Conservation (phyloP, 2,113 vertebrate species). For the Syngnathus scovelli region DNA sequence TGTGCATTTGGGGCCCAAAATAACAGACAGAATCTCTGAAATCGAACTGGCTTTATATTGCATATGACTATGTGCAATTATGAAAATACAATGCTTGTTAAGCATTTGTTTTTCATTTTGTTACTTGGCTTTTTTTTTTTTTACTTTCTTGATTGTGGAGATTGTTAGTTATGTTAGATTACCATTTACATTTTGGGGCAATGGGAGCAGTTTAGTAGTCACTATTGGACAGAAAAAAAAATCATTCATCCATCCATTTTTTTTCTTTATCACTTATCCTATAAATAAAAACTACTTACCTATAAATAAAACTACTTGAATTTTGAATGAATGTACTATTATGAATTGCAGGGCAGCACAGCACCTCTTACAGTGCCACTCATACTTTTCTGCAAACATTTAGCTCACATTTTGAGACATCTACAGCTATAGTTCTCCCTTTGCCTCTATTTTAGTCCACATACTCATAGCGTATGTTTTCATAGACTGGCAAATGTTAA, state of each 20-base stretch:
- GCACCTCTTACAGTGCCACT: slow-evolving; percentile 37
- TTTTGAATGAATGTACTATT: slow-evolving; percentile 55
- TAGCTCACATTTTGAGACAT: neutral
- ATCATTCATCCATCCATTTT: neutral
- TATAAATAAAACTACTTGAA: slow-evolving; percentile 25
- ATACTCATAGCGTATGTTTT: slow-evolving; percentile 27
- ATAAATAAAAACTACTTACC: neutral
- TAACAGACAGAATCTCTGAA: slow-evolving; percentile 31
- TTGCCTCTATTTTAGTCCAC: slow-evolving; percentile 13
- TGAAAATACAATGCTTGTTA: neutral
- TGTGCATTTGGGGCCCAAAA: slow-evolving; percentile 40
- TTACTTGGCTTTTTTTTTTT: neutral
- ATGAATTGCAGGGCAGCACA: slow-evolving; percentile 37
- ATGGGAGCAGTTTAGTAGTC: neutral
- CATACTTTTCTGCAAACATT: neutral
- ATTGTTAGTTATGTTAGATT: neutral
- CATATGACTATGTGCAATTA: neutral
- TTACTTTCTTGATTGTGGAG: no score
- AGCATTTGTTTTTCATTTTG: neutral
- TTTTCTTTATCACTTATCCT: neutral
- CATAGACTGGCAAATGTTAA: slow-evolving; percentile 1
- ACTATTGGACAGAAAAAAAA: neutral
- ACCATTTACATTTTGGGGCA: neutral
- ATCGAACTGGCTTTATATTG: neutral
- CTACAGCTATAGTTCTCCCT: neutral